phyloP scores from a whole-genome alignment of 2,113 vertebrate genomes.

The Bubo bubo region DNA sequence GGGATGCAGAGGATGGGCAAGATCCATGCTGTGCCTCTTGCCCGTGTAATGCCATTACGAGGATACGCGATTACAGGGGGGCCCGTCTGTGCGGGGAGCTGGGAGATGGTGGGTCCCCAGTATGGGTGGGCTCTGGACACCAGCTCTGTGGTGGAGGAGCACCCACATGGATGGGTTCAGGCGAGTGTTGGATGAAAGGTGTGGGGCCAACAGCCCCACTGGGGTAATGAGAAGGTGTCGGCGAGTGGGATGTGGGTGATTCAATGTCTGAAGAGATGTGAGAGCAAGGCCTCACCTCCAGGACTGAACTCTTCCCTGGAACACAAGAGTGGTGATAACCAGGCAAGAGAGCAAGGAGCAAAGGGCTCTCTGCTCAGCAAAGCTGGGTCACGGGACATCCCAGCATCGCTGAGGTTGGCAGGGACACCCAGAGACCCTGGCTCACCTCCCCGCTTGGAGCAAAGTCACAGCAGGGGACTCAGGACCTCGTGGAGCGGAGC shows the following conservation, averaged over 20 bases:
- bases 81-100: neutral
- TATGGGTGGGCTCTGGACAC: accelerated
- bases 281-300: accelerated
- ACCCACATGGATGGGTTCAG: accelerated
- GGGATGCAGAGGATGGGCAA: accelerated
- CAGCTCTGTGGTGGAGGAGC: neutral
- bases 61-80: accelerated
- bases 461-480: neutral
- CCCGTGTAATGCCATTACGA: neutral
- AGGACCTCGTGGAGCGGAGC: neutral
- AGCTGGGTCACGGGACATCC: neutral
- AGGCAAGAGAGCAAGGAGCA: neutral
- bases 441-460: neutral
- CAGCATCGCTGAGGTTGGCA: neutral
- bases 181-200: accelerated
- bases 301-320: accelerated
- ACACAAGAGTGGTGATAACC: neutral
- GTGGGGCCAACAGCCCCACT: neutral
- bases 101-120: neutral
- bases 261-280: neutral
- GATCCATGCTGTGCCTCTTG: accelerated
- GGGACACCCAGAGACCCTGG: neutral
- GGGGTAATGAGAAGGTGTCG: neutral
- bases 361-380: neutral
- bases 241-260: accelerated